phyloP scores from a whole-genome alignment of 2,113 vertebrate genomes.

The Lethenteron camtschaticum region DNA sequence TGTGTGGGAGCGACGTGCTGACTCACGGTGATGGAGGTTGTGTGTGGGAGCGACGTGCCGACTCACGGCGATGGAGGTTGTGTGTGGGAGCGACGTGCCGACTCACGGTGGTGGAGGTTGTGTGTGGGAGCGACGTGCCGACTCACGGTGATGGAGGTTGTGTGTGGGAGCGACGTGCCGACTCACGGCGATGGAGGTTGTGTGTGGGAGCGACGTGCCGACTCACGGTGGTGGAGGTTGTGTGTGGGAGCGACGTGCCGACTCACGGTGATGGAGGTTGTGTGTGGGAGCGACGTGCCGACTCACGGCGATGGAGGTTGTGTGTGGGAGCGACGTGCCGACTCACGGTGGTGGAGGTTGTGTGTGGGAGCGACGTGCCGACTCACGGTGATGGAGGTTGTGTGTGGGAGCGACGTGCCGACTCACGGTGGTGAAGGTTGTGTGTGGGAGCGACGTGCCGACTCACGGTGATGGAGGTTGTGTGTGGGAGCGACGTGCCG shows the following conservation, averaged over 20 bases:
- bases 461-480: constrained; percentile 38
- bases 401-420: not conserved
- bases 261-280: constrained; percentile 37
- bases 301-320: constrained; percentile 38
- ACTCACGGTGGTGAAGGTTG: constrained; percentile 38
- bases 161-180: not conserved
- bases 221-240: constrained; percentile 38
- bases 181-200: constrained; percentile 38
- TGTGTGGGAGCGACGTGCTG: not conserved
- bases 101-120: constrained; percentile 38
- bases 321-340: not conserved
- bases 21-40: constrained; percentile 38
- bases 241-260: not conserved
- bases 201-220: not conserved
- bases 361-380: not conserved
- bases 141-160: constrained; percentile 39
- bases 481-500: no score
- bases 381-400: constrained; percentile 38
- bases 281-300: not conserved
- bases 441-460: no score
- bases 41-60: not conserved
- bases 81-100: not conserved
- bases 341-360: constrained; percentile 38
- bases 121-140: not conserved
- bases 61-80: constrained; percentile 37